Evolutionary conservation across 1,140 invertebrate genomes (phyloP), one percentile per base, ranked within the genome.

Genomic region (Plutomurus gul): DNA sequence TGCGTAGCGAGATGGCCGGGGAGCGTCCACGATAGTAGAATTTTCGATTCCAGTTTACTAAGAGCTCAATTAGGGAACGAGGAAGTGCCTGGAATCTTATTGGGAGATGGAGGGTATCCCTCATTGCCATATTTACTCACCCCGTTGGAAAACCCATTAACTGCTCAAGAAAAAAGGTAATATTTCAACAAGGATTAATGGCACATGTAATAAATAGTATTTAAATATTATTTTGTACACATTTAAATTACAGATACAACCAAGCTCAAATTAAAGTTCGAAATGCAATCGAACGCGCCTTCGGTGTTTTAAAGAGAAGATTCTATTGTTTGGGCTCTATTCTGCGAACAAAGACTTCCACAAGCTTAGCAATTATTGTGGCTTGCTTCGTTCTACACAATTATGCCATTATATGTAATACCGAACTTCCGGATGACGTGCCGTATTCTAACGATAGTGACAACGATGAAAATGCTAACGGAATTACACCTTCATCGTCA

Each of bases 1-100:
- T 20, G 79, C 30, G 77, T 84, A 36, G 76, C 75, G 13, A 75
- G 81, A 4, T 85, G 79, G 81, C 79, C 77, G 73, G 84, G 84
- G 5, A 81, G 80, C 47, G 77, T 76, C 16, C 84, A 84, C 49
- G 84, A 85, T 74, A 70, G 39, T n/a, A 71, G 79, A 33, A 75
- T 75, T 2, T 75, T 75, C 30, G 47, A 75, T n/a, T 47, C 43
- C 7, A 8, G 22, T 10, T 8, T 82, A 2, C n/a, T 78, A 10
- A 20, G n/a, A 33, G 46, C 37, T 0, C 40, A 74, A 22, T 51
- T 78, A 13, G 71, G 72, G n/a, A 33, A 73, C 5, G 11, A 8
- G 1, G 36, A 73, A 40, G n/a, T 40, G 5, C 70, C 70, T 0
- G 60, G 60, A 36, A 46, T 76, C 6, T 36, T 80, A 3, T 8